Percentiles rank a stretch among this genome's conserved stretches.
Conservation (phyloP, 2,797 vertebrate genomes). For the Delichon dasypus region DNA sequence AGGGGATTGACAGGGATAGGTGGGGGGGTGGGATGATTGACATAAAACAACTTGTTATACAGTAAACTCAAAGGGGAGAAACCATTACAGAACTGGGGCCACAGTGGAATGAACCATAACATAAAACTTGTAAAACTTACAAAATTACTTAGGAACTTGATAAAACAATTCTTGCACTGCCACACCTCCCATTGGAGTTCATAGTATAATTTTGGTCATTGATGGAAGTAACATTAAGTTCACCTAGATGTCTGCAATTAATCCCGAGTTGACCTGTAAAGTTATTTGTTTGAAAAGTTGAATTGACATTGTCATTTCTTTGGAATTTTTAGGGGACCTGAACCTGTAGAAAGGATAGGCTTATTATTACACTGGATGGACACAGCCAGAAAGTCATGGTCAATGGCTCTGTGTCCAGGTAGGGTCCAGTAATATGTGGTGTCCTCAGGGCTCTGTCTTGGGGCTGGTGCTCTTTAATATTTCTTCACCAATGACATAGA, state of each 20-base stretch:
- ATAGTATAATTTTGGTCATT: not conserved
- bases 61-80: too few species aligned
- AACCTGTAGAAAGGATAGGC: not conserved
- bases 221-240: not conserved
- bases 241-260: not conserved
- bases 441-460: not conserved
- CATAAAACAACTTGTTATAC: too few species aligned
- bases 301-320: not conserved
- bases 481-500: not conserved
- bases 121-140: too few species aligned
- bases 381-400: rapidly evolving
- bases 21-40: too few species aligned
- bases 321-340: not conserved
- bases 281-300: not conserved
- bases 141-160: too few species aligned
- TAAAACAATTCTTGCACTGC: too few species aligned
- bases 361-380: not conserved
- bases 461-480: not conserved
- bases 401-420: not conserved
- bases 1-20: too few species aligned
- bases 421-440: not conserved
- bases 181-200: not conserved
- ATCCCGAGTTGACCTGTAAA: not conserved
- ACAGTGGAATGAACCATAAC: too few species aligned
- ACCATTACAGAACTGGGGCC: too few species aligned